phyloP scores from a whole-genome alignment of 2,888 invertebrate genomes.

The Nebria salina region DNA sequence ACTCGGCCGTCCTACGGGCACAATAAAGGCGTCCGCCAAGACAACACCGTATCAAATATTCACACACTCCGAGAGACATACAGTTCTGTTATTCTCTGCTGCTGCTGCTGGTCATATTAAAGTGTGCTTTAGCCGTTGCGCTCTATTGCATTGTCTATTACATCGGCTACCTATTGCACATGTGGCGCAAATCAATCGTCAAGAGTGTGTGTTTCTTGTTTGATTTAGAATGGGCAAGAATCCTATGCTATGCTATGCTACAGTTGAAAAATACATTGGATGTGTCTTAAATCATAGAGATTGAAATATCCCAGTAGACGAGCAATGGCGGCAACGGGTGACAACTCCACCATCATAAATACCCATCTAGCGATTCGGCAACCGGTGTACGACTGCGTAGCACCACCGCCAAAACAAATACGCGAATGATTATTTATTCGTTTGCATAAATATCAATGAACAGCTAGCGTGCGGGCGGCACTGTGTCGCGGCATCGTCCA shows the following conservation, averaged over 20 bases:
- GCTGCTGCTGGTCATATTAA: not conserved
- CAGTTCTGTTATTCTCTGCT: not conserved
- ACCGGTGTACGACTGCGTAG: not conserved
- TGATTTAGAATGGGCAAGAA: too few relatives aligned
- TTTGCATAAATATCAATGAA: conserved; percentile 23
- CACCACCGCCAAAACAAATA: not conserved
- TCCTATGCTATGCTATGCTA: too few relatives aligned
- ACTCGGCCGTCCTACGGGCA: conserved; percentile 31
- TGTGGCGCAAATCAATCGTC: too few relatives aligned
- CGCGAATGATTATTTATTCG: conserved; percentile 13
- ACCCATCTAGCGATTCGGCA: conserved; percentile 5
- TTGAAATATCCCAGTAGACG: not conserved
- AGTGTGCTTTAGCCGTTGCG: not conserved
- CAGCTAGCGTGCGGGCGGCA: too few relatives aligned
- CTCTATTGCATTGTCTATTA: not conserved
- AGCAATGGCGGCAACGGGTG: not conserved
- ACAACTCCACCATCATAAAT: conserved; percentile 5
- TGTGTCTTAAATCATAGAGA: not conserved
- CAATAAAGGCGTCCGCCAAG: conserved; percentile 37
- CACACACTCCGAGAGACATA: not conserved
- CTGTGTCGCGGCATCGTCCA: conserved; percentile 2
- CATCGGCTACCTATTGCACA: not conserved
- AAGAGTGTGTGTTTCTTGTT: too few relatives aligned
- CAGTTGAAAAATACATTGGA: not conserved
- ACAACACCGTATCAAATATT: conserved; percentile 43